These are phyloP conservation scores for Cancer borealis DNA, from an alignment of 2,888 invertebrate genomes.

Conservation along the genomic window DNA sequence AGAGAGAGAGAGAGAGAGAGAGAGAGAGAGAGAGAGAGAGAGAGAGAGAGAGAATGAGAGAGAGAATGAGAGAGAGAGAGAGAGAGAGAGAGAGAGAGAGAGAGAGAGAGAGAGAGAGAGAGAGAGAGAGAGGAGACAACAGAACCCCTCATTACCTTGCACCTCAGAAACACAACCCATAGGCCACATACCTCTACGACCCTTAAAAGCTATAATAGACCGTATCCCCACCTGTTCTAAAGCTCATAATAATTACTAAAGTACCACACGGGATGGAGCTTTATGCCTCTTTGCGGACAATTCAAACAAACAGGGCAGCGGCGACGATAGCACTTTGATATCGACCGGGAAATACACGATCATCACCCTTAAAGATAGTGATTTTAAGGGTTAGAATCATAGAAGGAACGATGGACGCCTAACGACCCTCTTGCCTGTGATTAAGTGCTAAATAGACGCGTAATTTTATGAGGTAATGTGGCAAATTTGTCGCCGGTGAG, in stretches of 20 bases:
- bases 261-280: background rate
- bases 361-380: background rate
- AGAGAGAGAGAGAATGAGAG: background rate
- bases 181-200: background rate
- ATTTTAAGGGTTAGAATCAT: background rate
- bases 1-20: background rate
- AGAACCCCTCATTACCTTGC: slow-evolving; percentile 62
- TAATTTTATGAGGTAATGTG: slow-evolving; percentile 70
- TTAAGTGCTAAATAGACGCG: slow-evolving; percentile 66
- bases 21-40: background rate
- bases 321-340: slow-evolving; percentile 27
- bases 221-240: background rate
- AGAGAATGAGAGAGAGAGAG: background rate
- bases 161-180: slow-evolving; percentile 24
- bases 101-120: slow-evolving; percentile 28
- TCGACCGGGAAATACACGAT: background rate
- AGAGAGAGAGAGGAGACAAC: slow-evolving; percentile 32
- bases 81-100: background rate
- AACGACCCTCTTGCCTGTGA: slow-evolving; percentile 26
- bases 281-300: slow-evolving; percentile 57
- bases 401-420: background rate
- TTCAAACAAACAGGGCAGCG: slow-evolving; percentile 59
- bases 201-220: background rate
- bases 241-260: background rate
- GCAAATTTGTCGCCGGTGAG: slow-evolving; percentile 61